These are phyloP conservation scores for Lota lota DNA, from an alignment of 2,113 vertebrate species.

Conservation along the genomic window DNA sequence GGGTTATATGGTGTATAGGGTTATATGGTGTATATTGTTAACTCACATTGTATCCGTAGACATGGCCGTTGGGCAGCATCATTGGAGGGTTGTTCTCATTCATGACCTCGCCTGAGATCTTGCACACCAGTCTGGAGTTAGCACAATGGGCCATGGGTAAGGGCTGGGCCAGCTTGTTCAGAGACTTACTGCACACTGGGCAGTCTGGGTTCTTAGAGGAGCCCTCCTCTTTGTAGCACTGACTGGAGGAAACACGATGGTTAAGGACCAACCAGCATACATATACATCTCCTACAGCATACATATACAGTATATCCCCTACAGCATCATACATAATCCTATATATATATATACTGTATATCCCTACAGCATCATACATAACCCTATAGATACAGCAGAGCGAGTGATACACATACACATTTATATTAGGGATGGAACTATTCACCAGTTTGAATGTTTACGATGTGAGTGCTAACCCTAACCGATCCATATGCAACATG, in stretches of 20 bases:
- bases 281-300: too few relatives aligned
- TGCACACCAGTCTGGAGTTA: slow-evolving; percentile 98
- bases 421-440: too few relatives aligned
- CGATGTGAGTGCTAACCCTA: too few relatives aligned
- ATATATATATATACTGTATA: too few relatives aligned
- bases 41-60: slow-evolving; percentile 98
- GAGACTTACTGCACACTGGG: slow-evolving; percentile 97
- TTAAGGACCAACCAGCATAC: background rate
- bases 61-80: slow-evolving; percentile 99
- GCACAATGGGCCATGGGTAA: slow-evolving; percentile 98
- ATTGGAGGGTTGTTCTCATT: slow-evolving; percentile 99
- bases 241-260: slow-evolving; percentile 68
- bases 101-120: slow-evolving; percentile 99
- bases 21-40: background rate
- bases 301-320: too few relatives aligned
- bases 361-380: too few relatives aligned
- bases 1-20: too few relatives aligned
- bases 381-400: too few relatives aligned
- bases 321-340: too few relatives aligned
- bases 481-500: too few relatives aligned
- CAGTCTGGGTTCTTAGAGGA: slow-evolving; percentile 98
- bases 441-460: too few relatives aligned
- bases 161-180: slow-evolving; percentile 97
- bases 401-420: too few relatives aligned
- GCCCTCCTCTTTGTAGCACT: slow-evolving; percentile 98